A percentile compares a stretch with the other conserved stretches of the same genome.
phyloP scores from a whole-genome alignment of 2,797 vertebrate genomes.

The Linurgus olivaceus region DNA sequence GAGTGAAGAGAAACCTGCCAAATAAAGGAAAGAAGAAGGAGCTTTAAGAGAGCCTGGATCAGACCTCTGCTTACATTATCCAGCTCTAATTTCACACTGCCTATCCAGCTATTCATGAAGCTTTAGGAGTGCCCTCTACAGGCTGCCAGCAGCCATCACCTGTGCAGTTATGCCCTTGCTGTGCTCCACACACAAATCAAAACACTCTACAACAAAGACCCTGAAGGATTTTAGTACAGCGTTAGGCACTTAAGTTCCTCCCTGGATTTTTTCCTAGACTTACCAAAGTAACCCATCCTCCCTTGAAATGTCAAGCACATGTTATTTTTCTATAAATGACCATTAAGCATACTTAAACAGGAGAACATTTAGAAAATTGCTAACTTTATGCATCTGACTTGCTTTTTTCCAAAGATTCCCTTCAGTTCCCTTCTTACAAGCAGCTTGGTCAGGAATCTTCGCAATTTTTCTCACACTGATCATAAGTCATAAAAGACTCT shows the following conservation, averaged over 20 bases:
- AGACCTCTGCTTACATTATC: not conserved
- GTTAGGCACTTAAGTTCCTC: not conserved
- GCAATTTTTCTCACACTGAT: not conserved
- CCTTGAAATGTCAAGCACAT: not conserved
- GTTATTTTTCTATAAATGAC: not conserved
- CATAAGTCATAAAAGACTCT: not conserved
- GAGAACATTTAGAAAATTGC: not conserved
- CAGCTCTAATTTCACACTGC: not conserved
- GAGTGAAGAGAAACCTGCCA: slow-evolving; percentile 78
- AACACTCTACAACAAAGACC: not conserved
- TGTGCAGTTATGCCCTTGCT: not conserved
- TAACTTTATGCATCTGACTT: not conserved
- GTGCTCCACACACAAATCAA: not conserved
- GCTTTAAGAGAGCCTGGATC: not conserved
- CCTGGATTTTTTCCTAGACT: not conserved
- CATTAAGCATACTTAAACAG: not conserved
- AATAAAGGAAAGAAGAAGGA: not conserved
- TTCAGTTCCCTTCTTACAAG: not conserved
- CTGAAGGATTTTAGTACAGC: not conserved
- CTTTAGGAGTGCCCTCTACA: slow-evolving; percentile 16
- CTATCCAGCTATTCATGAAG: not conserved
- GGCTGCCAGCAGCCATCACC: not conserved
- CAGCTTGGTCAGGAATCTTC: not conserved
- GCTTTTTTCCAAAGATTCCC: not conserved
- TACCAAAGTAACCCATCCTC: not conserved